phyloP scores from a whole-genome alignment of 2,113 vertebrate species.

The Clarias batrachus region DNA sequence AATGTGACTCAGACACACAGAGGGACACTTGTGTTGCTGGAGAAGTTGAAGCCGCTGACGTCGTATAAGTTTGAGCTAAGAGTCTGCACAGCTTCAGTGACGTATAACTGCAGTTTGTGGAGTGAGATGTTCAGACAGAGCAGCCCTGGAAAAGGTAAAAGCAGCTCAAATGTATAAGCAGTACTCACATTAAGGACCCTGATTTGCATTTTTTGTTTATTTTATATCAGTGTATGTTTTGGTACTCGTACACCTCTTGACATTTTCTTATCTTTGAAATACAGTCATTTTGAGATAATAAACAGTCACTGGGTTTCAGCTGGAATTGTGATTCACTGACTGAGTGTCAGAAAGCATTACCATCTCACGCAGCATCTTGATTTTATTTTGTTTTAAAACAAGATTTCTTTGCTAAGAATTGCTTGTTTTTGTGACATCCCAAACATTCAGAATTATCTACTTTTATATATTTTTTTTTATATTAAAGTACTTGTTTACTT shows the following conservation, averaged over 20 bases:
- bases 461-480: background rate
- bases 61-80: slow-evolving; percentile 68
- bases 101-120: slow-evolving; percentile 69
- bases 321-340: no score
- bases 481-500: background rate
- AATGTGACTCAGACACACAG: slow-evolving; percentile 32
- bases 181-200: background rate
- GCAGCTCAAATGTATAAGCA: background rate
- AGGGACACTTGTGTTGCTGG: slow-evolving; percentile 48
- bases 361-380: background rate
- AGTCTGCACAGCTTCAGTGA: slow-evolving; percentile 50
- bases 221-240: background rate
- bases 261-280: background rate
- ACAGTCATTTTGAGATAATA: background rate
- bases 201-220: background rate
- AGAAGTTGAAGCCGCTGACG: slow-evolving; percentile 57
- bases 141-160: slow-evolving; percentile 68
- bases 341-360: background rate
- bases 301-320: background rate
- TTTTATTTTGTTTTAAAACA: background rate
- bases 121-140: slow-evolving; percentile 51
- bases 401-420: background rate
- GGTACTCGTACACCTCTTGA: background rate
- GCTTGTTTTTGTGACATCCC: background rate
- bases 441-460: background rate